Evolutionary conservation across 2,113 vertebrate genomes (phyloP).

Genomic region (Globicephala melas): DNA sequence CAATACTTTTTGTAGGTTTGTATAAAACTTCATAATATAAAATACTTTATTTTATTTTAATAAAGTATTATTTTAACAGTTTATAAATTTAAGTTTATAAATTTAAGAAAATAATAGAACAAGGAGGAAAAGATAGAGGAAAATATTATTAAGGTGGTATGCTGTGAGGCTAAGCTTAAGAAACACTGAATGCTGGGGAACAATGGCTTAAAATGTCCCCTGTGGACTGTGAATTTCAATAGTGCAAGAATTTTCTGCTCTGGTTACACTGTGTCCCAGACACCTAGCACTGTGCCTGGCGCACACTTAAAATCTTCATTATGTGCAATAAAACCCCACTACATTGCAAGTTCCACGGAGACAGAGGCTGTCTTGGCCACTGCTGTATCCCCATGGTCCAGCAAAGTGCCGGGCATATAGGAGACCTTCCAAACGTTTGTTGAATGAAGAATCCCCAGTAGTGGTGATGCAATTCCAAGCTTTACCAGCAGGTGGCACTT

Average conservation of each 20-base stretch:
- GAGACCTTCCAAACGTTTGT: background rate
- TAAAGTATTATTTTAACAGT: too few relatives aligned
- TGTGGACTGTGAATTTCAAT: background rate
- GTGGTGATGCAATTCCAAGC: background rate
- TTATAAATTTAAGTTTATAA: background rate
- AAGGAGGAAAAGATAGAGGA: background rate
- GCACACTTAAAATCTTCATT: background rate
- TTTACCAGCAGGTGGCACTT: conserved; percentile 63
- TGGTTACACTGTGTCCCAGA: background rate
- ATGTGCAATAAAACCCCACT: background rate
- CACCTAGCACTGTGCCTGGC: background rate
- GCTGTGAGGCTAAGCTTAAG: background rate
- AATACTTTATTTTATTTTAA: background rate
- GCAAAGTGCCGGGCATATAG: background rate
- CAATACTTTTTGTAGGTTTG: background rate
- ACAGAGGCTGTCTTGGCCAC: background rate
- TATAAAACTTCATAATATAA: conserved; percentile 15
- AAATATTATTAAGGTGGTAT: background rate
- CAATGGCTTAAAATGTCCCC: background rate
- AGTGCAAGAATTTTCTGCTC: background rate
- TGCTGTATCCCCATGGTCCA: background rate
- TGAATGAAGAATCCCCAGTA: background rate
- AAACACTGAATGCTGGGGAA: background rate
- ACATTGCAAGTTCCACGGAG: background rate
- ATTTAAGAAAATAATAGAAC: conserved; percentile 15